A percentile compares a stretch with the other conserved stretches of the same genome.
phyloP scores from a whole-genome alignment of 1,140 invertebrate genomes.

The Harpegnathos saltator region DNA sequence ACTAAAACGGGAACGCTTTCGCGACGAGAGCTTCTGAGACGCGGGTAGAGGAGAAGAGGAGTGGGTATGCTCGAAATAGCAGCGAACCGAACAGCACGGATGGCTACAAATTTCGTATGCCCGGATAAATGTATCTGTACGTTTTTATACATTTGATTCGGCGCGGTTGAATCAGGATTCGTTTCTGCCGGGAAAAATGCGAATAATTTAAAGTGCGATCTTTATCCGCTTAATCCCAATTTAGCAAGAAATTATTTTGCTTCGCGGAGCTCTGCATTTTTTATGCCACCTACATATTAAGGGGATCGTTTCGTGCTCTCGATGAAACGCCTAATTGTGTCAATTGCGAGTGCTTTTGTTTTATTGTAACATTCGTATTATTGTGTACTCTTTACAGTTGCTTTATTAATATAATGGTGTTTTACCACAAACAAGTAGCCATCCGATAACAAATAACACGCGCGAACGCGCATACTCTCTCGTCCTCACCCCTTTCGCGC shows the following conservation, averaged over 20 bases:
- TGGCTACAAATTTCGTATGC: conserved; percentile 3
- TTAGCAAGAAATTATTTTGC: neutral
- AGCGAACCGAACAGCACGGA: neutral
- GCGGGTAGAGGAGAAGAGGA: conserved; percentile 58
- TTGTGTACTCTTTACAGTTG: neutral
- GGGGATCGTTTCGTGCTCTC: neutral
- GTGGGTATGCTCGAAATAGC: conserved; percentile 24
- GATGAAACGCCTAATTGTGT: neutral
- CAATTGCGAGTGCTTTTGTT: neutral
- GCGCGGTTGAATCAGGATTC: conserved; percentile 13
- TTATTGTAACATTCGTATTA: neutral
- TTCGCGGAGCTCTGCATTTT: neutral
- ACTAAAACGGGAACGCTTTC: conserved; percentile 67
- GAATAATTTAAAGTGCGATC: conserved; percentile 7
- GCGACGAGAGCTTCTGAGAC: conserved; percentile 66
- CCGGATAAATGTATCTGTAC: neutral
- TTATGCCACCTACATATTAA: neutral
- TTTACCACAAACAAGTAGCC: neutral
- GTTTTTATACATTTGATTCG: neutral
- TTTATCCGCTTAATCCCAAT: neutral
- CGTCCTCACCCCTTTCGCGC: conserved; percentile 40
- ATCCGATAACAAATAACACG: neutral
- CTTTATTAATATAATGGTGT: too few relatives aligned
- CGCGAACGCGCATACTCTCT: conserved; percentile 27
- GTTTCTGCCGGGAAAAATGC: neutral